Evolutionary conservation across 2,113 vertebrate genomes (phyloP), one percentile per base, ranked within the genome.

Genomic region (Polyodon spathula): DNA sequence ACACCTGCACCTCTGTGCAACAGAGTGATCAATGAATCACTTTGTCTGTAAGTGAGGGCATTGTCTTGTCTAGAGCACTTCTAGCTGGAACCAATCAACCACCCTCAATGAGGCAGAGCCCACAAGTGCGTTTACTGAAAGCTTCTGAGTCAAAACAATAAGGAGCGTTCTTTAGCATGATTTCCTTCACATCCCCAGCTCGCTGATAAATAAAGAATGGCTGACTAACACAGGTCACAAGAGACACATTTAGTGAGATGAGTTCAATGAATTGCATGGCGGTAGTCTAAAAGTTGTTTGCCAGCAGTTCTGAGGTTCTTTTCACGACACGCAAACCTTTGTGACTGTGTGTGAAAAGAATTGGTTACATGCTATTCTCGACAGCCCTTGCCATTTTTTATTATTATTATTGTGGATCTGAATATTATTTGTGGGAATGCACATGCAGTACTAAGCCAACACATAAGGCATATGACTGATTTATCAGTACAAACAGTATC

Each of bases 11-110:
- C 78, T 86, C 80, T 85, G 76, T 66, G 75, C 65, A 71, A 73
- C 76, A 84, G 76, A 81, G 77, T 83, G 84, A 81, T 90, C 81
- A 87, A 86, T 88, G 82, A 86, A 79, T 90, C 82, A 77, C 84
- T 88, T 76, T 84, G 83, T 87, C 85, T 78, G 68, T 63, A 66
- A 76, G 80, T 78, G 76, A 73, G 64, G 54, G 82, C 78, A 90
- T 90, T 92, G 87, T 91, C 81, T 70, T 70, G 69, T 85, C 71
- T 75, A 85, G 88, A 76, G 79, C 76, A 78, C 85, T 91, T 77
- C 80, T 84, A 59, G 27, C 69, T 77, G 79, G 81, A 77, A 81
- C 73, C 76, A 77, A 80, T 82, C 76, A 79, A 72, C 72, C 71
- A 68, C 73, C 61, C 66, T 76, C 76, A 82, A 82, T 74, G 76